Evolutionary conservation across 1,140 invertebrate genomes (phyloP).

Genomic region (Brachionus koreanus): DNA sequence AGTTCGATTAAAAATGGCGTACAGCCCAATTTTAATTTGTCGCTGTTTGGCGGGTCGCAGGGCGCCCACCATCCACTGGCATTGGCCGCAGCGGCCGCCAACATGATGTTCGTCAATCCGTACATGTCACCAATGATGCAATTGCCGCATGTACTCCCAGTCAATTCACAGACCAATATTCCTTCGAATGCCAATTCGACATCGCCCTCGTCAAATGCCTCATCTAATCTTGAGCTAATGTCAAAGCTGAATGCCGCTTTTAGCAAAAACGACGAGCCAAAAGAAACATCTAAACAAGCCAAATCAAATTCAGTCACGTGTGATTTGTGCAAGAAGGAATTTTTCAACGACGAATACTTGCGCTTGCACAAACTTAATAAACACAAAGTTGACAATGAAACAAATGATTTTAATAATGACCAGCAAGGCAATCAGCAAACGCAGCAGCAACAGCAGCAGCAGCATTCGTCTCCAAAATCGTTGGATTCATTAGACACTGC

Average conservation of each 20-base stretch:
- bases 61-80: constrained; percentile 13
- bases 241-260: neutral
- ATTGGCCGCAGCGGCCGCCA: constrained; percentile 27
- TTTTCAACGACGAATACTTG: constrained; percentile 36
- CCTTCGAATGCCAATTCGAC: neutral
- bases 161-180: neutral
- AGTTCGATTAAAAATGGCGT: neutral
- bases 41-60: neutral
- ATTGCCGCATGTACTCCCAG: constrained; percentile 11
- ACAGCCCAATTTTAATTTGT: constrained; percentile 4
- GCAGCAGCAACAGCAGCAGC: neutral
- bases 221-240: neutral
- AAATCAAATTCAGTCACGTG: constrained; percentile 1
- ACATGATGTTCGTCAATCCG: constrained; percentile 44
- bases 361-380: constrained; percentile 30
- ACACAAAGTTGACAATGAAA: neutral
- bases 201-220: neutral
- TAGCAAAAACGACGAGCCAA: neutral
- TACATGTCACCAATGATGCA: constrained; percentile 44
- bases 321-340: constrained; percentile 41
- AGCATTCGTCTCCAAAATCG: neutral
- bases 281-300: neutral
- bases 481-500: neutral
- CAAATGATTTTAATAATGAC: neutral
- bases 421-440: neutral